A percentile compares a stretch with the other conserved stretches of the same genome.
phyloP scores from a whole-genome alignment of 2,888 invertebrate species.

The Muschampia plurimacula region DNA sequence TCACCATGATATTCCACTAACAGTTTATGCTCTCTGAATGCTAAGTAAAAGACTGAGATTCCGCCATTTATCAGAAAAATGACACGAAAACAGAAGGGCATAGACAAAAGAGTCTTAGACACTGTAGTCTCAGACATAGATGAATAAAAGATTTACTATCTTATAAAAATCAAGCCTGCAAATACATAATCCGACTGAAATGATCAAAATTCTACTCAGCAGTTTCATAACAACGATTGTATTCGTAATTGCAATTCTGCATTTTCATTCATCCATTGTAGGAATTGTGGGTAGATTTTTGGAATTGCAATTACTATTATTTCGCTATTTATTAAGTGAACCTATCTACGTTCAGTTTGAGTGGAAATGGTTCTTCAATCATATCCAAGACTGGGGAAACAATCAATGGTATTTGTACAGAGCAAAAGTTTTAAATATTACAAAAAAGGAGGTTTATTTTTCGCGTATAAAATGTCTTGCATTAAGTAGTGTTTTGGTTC shows the following conservation, averaged over 20 bases:
- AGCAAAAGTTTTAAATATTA: neutral
- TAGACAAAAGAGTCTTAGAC: no score
- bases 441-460: neutral
- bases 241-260: neutral
- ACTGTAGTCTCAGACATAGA: no score
- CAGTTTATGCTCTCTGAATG: no score
- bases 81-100: no score
- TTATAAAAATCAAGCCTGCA: neutral
- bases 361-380: neutral
- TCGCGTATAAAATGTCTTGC: neutral
- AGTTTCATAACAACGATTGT: neutral
- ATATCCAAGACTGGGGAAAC: neutral
- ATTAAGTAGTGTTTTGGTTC: no score
- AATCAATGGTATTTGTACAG: neutral
- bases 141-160: no score
- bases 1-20: no score
- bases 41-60: no score
- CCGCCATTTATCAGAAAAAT: no score
- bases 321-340: neutral
- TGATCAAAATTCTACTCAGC: neutral
- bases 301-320: neutral
- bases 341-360: neutral
- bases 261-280: constrained; percentile 7
- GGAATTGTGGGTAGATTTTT: neutral
- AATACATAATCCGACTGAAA: neutral